Evolutionary conservation across 1,140 invertebrate species (phyloP).

Genomic region (Drosophila varians): DNA sequence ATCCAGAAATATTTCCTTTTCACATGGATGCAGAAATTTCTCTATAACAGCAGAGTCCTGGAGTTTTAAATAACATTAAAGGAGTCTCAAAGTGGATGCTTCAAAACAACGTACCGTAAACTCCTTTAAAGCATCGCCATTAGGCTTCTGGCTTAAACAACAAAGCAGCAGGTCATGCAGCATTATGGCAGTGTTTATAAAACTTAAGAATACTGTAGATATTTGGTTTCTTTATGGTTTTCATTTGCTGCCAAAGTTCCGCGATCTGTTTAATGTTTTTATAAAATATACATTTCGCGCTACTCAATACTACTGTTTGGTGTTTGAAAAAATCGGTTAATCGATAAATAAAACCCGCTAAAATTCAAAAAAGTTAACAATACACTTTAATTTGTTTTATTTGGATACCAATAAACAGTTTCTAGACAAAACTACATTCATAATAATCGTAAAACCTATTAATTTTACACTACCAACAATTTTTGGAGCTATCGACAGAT

Average conservation of each 20-base stretch:
- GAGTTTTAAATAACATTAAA: not conserved
- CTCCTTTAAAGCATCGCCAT: constrained; percentile 39
- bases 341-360: not conserved
- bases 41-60: constrained; percentile 44
- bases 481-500: not conserved
- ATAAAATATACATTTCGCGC: not conserved
- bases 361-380: not conserved
- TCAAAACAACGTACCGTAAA: constrained; percentile 56
- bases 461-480: not conserved
- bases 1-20: constrained; percentile 60
- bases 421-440: not conserved
- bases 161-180: constrained; percentile 74
- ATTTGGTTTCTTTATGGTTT: not conserved
- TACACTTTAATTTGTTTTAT: not conserved
- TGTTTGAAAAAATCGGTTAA: too few species aligned
- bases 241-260: constrained; percentile 6
- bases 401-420: not conserved
- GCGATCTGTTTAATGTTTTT: not conserved
- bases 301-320: not conserved
- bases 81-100: not conserved
- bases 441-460: not conserved
- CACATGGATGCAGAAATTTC: constrained; percentile 74
- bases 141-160: constrained; percentile 54
- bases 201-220: not conserved
- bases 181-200: constrained; percentile 38